Evolutionary conservation across 2,113 vertebrate species (phyloP).

Genomic region (Orcinus orca): DNA sequence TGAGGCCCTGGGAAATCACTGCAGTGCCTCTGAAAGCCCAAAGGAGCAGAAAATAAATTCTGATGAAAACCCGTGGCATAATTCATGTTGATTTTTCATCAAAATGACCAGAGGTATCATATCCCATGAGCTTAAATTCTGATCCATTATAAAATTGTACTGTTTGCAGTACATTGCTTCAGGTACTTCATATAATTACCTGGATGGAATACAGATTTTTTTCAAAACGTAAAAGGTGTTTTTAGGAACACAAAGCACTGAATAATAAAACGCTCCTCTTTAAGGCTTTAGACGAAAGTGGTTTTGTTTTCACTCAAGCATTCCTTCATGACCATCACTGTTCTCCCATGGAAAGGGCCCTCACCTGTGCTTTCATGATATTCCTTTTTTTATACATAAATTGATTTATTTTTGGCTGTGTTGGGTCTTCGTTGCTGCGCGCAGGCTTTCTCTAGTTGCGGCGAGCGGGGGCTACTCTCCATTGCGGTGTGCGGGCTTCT

Average conservation of each 20-base stretch:
- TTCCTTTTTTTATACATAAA: background rate
- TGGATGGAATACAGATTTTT: background rate
- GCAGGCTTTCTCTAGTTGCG: no score
- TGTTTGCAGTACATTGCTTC: conserved; percentile 7
- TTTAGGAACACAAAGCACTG: conserved; percentile 28
- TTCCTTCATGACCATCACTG: background rate
- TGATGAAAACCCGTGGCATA: conserved; percentile 1
- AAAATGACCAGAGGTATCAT: conserved; percentile 17
- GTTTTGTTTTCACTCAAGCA: background rate
- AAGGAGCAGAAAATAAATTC: conserved; percentile 18
- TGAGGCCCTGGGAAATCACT: background rate
- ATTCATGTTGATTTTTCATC: background rate
- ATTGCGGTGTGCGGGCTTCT: no score
- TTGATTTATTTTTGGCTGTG: no score
- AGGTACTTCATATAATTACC: conserved; percentile 33
- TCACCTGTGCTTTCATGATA: background rate
- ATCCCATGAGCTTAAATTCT: conserved; percentile 9
- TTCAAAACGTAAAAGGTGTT: conserved; percentile 23
- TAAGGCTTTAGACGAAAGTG: background rate
- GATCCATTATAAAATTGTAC: conserved; percentile 31
- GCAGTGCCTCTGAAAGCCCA: background rate
- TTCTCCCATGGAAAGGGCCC: background rate
- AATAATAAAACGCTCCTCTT: background rate
- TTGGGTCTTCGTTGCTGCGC: no score
- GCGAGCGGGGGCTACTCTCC: no score